phyloP scores from a whole-genome alignment of 2,797 vertebrate species.

The Spheniscus humboldti region DNA sequence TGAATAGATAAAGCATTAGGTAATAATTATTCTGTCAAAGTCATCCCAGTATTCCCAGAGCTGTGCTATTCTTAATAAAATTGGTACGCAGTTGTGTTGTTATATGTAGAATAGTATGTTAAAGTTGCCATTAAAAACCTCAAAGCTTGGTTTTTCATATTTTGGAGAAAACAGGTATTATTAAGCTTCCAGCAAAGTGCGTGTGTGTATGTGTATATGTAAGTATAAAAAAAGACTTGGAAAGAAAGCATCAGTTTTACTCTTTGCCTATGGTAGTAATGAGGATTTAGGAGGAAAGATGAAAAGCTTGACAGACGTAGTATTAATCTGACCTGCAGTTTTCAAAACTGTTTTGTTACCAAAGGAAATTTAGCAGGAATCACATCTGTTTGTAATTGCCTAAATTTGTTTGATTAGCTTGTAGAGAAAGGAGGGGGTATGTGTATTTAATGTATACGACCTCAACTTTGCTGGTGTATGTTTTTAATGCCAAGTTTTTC shows the following conservation, averaged over 20 bases:
- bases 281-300: not conserved
- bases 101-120: not conserved
- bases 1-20: not conserved
- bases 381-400: not conserved
- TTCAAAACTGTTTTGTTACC: not conserved
- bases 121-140: not conserved
- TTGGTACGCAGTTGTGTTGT: not conserved
- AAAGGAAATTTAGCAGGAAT: not conserved
- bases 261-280: not conserved
- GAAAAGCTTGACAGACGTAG: not conserved
- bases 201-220: not conserved
- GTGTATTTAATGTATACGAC: not conserved
- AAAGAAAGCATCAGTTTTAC: not conserved
- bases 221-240: not conserved
- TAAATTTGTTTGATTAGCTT: not conserved
- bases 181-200: not conserved
- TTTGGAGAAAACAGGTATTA: not conserved
- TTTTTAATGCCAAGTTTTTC: conserved; percentile 8
- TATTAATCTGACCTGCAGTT: not conserved
- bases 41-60: not conserved
- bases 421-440: not conserved
- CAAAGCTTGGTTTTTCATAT: not conserved
- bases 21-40: not conserved
- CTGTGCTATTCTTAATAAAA: not conserved
- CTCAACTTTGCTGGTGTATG: not conserved